Percentiles rank a stretch among this genome's conserved stretches.
These are phyloP conservation scores for Drosophila watanabei DNA, from an alignment of 1,140 invertebrate genomes.

Conservation along the genomic window DNA sequence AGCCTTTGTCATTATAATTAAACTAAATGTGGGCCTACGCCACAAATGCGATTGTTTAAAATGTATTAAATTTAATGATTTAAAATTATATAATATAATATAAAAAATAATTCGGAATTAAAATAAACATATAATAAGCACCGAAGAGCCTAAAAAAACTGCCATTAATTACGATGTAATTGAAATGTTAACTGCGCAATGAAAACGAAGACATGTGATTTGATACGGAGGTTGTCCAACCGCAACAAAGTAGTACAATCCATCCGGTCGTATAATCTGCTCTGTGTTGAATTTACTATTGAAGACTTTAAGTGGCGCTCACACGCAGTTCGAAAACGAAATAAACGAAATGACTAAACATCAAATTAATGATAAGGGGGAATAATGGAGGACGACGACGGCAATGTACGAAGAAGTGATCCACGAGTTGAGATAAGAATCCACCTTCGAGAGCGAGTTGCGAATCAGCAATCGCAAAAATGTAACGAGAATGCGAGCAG, in stretches of 20 bases:
- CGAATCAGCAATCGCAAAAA: constrained; percentile 16
- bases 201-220: constrained; percentile 48
- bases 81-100: neutral
- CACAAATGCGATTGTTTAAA: neutral
- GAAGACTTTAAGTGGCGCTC: constrained; percentile 1
- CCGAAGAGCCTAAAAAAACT: neutral
- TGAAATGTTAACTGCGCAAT: constrained; percentile 53
- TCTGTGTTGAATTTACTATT: neutral
- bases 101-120: neutral
- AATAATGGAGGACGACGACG: constrained; percentile 16
- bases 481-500: constrained; percentile 25
- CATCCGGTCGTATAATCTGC: constrained; percentile 12
- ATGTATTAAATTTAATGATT: neutral
- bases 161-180: constrained; percentile 6
- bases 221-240: constrained; percentile 22
- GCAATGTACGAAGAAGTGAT: constrained; percentile 35
- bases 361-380: constrained; percentile 25
- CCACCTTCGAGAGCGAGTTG: constrained; percentile 16
- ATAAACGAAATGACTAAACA: constrained; percentile 14
- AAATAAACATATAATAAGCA: neutral
- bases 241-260: constrained; percentile 31
- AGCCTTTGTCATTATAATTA: neutral
- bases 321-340: constrained; percentile 24
- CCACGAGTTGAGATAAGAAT: constrained; percentile 33
- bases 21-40: neutral